Evolutionary conservation across 2,888 invertebrate genomes (phyloP), one percentile per base, ranked within the genome.

Genomic region (Himalopsyche tibetana): DNA sequence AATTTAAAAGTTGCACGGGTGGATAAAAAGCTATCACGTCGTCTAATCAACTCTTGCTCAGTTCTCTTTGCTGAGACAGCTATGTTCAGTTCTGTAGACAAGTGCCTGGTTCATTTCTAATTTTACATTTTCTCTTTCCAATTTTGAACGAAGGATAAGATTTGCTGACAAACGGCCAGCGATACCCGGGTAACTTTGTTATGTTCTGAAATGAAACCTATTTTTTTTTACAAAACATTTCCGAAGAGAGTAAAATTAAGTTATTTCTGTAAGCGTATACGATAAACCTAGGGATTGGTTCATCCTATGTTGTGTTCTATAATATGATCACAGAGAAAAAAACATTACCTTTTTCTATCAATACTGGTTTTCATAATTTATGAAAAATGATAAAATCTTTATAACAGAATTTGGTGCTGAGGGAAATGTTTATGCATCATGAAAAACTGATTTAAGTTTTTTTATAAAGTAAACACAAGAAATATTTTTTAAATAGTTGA

Each of bases 91-190:
- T 63, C 19, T 19, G 63, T 19, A 63, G 63, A 63, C 63, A 63
- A 63, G 28, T 63, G 63, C 63, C 51, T 45, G 82, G 82, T 45
- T 82, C 45, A 83, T 79, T 83, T 83, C 45, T 80, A 51, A 80
- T 84, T 80, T 84, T 84, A 69, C 15, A 51, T 51, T 84, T 80
- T 84, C 80, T 63, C 6, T 51, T 56, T 51, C 28, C 28, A 28
- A 82, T 45, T 82, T 83, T 83, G 55, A 38, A 55, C 51, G 40
- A 55, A 17, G 69, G 40, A 85, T n/a, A 51, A 82, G 81, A 81
- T 82, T 85, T 80, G 81, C 85, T 85, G 85, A 82, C 85, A 85
- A 85, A 85, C 82, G 82, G 82, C 56, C 56, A 40, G 82, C 40
- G 42, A 55, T 81, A 42, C 38, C 63, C 38, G 42, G 38, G 5